phyloP scores from a whole-genome alignment of 2,888 invertebrate genomes.

The Drosophila picticornis region DNA sequence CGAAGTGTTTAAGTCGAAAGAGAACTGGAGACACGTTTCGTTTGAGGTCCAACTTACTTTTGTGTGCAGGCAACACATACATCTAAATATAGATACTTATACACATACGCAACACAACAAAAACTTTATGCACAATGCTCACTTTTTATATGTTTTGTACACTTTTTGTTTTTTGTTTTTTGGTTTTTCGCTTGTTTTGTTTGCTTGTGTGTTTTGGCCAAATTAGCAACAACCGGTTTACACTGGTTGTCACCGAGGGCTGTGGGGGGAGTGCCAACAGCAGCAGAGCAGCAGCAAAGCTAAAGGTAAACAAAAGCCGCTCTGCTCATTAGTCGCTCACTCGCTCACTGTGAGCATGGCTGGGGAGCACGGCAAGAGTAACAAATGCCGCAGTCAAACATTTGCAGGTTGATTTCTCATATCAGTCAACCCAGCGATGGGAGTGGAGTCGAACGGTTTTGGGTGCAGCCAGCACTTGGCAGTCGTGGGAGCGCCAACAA shows the following conservation, averaged over 20 bases:
- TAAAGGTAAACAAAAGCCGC: constrained; percentile 72
- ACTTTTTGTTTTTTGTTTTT: constrained; percentile 16
- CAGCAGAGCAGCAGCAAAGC: constrained; percentile 13
- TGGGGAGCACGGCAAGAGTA: constrained; percentile 3
- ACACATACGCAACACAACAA: constrained; percentile 36
- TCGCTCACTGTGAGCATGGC: constrained; percentile 13
- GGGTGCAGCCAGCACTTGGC: constrained; percentile 27
- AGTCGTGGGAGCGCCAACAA: constrained; percentile 37
- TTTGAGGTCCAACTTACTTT: constrained; percentile 29
- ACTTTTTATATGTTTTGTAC: constrained; percentile 14
- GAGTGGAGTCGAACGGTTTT: constrained; percentile 13
- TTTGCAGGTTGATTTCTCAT: constrained; percentile 37
- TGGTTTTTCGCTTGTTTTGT: constrained; percentile 20
- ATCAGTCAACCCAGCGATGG: constrained; percentile 14
- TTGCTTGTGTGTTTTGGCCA: constrained; percentile 61
- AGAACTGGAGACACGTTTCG: constrained; percentile 45
- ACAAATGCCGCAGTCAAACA: constrained; percentile 36
- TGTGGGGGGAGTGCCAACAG: constrained; percentile 26
- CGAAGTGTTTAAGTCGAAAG: constrained; percentile 8
- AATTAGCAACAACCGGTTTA: constrained; percentile 74
- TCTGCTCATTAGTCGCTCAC: constrained; percentile 65
- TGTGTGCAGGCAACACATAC: background rate
- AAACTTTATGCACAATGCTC: constrained; percentile 32
- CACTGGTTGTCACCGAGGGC: constrained; percentile 36
- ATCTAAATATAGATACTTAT: background rate